Evolutionary conservation across 2,888 invertebrate species (phyloP), one percentile per base, ranked within the genome.

Genomic region (Keiferia lycopersicella): DNA sequence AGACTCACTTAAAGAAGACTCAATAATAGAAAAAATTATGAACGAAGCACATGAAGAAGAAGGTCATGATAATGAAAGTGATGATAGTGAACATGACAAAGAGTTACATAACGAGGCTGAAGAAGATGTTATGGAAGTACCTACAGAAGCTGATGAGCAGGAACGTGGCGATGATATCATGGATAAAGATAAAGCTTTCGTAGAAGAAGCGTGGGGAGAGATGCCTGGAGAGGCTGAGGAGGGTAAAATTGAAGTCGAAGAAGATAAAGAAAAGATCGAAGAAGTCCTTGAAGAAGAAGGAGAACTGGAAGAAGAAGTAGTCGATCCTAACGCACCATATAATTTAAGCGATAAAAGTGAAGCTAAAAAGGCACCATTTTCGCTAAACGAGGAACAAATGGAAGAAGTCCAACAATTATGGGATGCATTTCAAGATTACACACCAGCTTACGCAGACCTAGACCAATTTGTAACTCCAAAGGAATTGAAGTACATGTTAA

Each of bases 381-480:
- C 80, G 67, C 74, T 91, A 64, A 77, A 85, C 60, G 84, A 80
- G n/a, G 89, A 90, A 68, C 90, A 90, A 73, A 20, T 84, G 65
- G 83, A 82, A 41, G 91, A 91, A 81, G 79, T 88, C 6, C 87
- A 89, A 74, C 80, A 85, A 67, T 76, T 91, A 53, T 91, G 91
- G 91, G 86, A 82, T 18, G 0, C 78, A 7, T 91, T 76, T 75
- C 90, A 89, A 76, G 76, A 88, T 70, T 85, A 87, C 64, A 91
- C 86, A 20, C 91, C 91, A 26, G 87, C 85, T 0, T 91, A 91
- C 66, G 78, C 85, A 38, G 86, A 91, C 65, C 71, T 91, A 64
- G 76, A 86, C 63, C 80, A 80, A 14, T 89, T 78, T 64, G 81
- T 91, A 39, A 91, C 91, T 8, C 83, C 82, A 74, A 88, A 85